Evolutionary conservation across 1,140 invertebrate species (phyloP).

Genomic region (Cheumatopsyche charites): DNA sequence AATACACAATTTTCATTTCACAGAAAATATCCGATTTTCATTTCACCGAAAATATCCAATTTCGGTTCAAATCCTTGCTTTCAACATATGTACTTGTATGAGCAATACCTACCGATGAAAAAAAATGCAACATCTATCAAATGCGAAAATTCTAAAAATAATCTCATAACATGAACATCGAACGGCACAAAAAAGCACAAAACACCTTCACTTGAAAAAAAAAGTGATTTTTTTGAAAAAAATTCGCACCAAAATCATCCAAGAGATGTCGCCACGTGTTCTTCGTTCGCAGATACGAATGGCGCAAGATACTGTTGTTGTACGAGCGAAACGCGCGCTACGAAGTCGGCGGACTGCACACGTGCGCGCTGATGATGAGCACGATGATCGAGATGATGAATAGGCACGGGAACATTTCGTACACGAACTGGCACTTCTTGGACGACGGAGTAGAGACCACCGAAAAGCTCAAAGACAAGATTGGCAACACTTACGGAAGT

Average conservation of each 20-base stretch:
- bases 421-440: slow-evolving; percentile 35
- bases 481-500: slow-evolving; percentile 42
- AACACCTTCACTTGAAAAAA: too few relatives aligned
- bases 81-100: too few relatives aligned
- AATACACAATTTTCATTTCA: too few relatives aligned
- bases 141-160: too few relatives aligned
- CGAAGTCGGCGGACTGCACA: slow-evolving; percentile 56
- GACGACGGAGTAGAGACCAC: slow-evolving; percentile 30
- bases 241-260: neutral
- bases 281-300: slow-evolving; percentile 56
- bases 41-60: too few relatives aligned
- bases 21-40: too few relatives aligned
- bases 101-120: too few relatives aligned
- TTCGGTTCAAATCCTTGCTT: too few relatives aligned
- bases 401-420: slow-evolving; percentile 24
- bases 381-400: slow-evolving; percentile 52
- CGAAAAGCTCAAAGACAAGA: slow-evolving; percentile 39
- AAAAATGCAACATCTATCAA: too few relatives aligned
- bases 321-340: slow-evolving; percentile 60
- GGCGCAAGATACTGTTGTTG: slow-evolving; percentile 58
- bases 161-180: too few relatives aligned
- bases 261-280: slow-evolving; percentile 2
- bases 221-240: neutral
- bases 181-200: too few relatives aligned
- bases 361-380: slow-evolving; percentile 56